phyloP scores from a whole-genome alignment of 1,140 invertebrate genomes.

The Drosophila repleta region DNA sequence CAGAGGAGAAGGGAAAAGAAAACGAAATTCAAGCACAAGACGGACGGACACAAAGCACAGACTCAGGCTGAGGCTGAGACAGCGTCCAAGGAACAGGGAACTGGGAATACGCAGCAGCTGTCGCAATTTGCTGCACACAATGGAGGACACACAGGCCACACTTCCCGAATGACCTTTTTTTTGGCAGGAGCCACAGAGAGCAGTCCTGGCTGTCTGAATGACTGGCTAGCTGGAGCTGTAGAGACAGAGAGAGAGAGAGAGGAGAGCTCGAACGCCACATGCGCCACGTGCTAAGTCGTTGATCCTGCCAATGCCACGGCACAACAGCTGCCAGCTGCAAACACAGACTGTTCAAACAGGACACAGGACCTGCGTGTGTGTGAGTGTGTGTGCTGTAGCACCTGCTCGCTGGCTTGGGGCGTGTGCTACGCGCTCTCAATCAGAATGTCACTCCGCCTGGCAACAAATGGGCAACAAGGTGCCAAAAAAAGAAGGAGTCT shows the following conservation, averaged over 20 bases:
- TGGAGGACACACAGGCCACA: slow-evolving; percentile 52
- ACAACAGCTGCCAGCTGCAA: slow-evolving; percentile 60
- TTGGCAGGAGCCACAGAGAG: slow-evolving; percentile 66
- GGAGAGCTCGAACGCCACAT: slow-evolving; percentile 60
- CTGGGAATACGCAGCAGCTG: slow-evolving; percentile 59
- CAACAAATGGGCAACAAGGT: slow-evolving; percentile 66
- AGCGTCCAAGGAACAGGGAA: slow-evolving; percentile 18
- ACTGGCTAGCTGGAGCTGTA: slow-evolving; percentile 17
- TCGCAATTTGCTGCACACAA: slow-evolving; percentile 64
- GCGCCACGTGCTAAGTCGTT: slow-evolving; percentile 80
- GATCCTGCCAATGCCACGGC: slow-evolving; percentile 63
- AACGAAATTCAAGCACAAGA: slow-evolving; percentile 9
- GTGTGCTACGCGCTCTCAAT: slow-evolving; percentile 64
- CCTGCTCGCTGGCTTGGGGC: slow-evolving; percentile 46
- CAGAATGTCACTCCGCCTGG: slow-evolving; percentile 64
- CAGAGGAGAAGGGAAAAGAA: slow-evolving; percentile 29
- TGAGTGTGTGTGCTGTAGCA: slow-evolving; percentile 27
- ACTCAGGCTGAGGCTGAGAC: slow-evolving; percentile 16
- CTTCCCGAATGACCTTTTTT: slow-evolving; percentile 76
- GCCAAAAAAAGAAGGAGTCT: slow-evolving; percentile 25
- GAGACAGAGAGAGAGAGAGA: slow-evolving; percentile 26
- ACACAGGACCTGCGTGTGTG: slow-evolving; percentile 45
- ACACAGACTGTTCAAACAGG: slow-evolving; percentile 18
- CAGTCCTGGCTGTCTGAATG: slow-evolving; percentile 20
- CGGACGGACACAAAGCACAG: slow-evolving; percentile 4